Evolutionary conservation across 2,888 invertebrate genomes (phyloP).

Genomic region (Eilema caniola): DNA sequence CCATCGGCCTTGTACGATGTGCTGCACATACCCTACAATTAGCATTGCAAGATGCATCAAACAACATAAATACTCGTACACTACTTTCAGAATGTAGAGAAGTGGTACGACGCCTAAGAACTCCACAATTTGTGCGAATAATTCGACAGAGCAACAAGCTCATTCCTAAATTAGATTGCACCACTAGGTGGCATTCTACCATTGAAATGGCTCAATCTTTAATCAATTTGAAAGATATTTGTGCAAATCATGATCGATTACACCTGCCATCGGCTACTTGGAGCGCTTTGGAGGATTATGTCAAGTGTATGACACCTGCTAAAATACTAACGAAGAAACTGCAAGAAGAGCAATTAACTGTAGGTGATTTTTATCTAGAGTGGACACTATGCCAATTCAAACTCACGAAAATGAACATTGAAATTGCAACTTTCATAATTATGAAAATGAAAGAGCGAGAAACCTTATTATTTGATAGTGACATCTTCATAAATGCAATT

Average conservation of each 20-base stretch:
- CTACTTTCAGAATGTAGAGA: slow-evolving; percentile 5
- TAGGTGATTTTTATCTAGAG: slow-evolving; percentile 16
- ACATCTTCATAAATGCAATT: slow-evolving; percentile 7
- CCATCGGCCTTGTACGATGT: slow-evolving; percentile 11
- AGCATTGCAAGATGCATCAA: slow-evolving; percentile 10
- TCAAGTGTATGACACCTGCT: slow-evolving; percentile 8
- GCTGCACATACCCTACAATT: slow-evolving; percentile 13
- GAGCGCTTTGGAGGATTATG: slow-evolving; percentile 3
- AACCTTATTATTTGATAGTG: background rate
- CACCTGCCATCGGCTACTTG: slow-evolving; percentile 6
- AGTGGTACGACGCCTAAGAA: slow-evolving; percentile 12
- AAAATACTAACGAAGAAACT: slow-evolving; percentile 14
- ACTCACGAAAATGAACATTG: slow-evolving; percentile 12
- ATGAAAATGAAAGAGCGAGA: slow-evolving; percentile 14
- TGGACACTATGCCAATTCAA: slow-evolving; percentile 12
- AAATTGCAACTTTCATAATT: slow-evolving; percentile 7
- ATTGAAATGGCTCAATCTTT: slow-evolving; percentile 14
- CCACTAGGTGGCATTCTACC: slow-evolving; percentile 20
- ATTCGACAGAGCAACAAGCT: background rate
- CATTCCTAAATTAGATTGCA: slow-evolving; percentile 15
- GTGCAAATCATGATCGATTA: background rate
- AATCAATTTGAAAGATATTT: slow-evolving; percentile 15
- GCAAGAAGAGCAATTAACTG: slow-evolving; percentile 13
- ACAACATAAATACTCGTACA: background rate
- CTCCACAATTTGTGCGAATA: slow-evolving; percentile 10